Conservation (phyloP, 2,888 invertebrate genomes). For the Parasteatoda lunata region DNA sequence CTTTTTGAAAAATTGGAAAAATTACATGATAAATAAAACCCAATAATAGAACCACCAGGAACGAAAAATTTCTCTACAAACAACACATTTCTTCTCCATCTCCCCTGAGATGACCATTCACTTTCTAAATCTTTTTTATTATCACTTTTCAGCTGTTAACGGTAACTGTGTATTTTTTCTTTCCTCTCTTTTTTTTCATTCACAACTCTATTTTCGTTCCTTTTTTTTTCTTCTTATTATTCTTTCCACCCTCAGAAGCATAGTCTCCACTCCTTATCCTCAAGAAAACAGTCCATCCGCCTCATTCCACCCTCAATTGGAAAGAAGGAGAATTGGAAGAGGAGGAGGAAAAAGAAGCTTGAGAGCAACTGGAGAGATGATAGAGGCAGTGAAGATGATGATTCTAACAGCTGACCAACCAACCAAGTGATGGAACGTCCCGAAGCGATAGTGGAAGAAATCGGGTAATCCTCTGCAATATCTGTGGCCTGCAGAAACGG, state of each 20-base stretch:
- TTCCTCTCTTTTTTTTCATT: background rate
- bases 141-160: conserved; percentile 21
- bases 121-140: conserved; percentile 9
- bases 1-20: too few species aligned
- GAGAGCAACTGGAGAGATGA: conserved; percentile 38
- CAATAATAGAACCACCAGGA: background rate
- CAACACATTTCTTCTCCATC: background rate
- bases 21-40: too few species aligned
- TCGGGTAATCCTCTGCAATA: conserved; percentile 67
- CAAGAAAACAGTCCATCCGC: conserved; percentile 10
- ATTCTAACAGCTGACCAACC: conserved; percentile 66
- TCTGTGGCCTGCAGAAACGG: conserved; percentile 65
- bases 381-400: conserved; percentile 54
- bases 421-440: conserved; percentile 66
- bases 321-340: conserved; percentile 29
- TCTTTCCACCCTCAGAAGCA: background rate
- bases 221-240: background rate
- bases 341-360: conserved; percentile 42
- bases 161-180: background rate
- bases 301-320: background rate
- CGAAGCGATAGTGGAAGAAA: conserved; percentile 67
- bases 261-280: conserved; percentile 18
- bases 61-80: background rate
- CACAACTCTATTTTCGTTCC: background rate
- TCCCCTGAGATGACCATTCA: conserved; percentile 10